Evolutionary conservation across 2,888 invertebrate genomes (phyloP), one percentile per base, ranked within the genome.

Genomic region (Sarcophaga variegata): DNA sequence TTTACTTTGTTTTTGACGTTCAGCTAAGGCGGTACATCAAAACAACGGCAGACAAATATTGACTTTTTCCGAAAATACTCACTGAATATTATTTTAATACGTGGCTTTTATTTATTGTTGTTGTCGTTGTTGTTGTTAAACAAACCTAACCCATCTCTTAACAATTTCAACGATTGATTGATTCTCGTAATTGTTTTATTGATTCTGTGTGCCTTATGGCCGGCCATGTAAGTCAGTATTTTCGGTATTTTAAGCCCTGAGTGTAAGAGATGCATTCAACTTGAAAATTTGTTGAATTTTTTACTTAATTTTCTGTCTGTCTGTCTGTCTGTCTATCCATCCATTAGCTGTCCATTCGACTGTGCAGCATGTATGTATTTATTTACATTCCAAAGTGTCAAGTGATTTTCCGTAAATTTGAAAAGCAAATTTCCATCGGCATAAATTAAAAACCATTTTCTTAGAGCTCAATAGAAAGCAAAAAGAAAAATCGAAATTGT

Each of bases 231-330:
- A 74, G 20, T 3, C 37, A 37, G 37, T 37, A 37, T 37, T 12
- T 47, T 20, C 54, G 1, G 69, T 47, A 17, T 10, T 22, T 69
- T 69, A 12, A 54, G 54, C 5, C 1, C 4, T 22, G 66, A 47
- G 37, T 60, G 25, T 66, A 22, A 59, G 14, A 20, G 47, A 17
- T 67, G 62, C 78, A 78, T 37, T 59, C 78, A 83, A 74, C 67
- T 77, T 78, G 77, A 83, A 83, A 78, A 83, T 83, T 83, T 77
- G 71, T 77, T 83, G 60, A 22, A 14, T 71, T 71, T 47, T 82
- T 77, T 75, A 63, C 62, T 81, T 74, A 69, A 69, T 75, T 81
- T n/a, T 60, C 37, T 37, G 37, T 37, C 37, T 10, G 8, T 37
- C 2, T 37, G 37, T 37, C 8, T 37, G 37, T 8, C 37, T 22